A percentile compares a stretch with the other conserved stretches of the same genome.
Evolutionary conservation across 2,888 invertebrate species (phyloP).

Genomic region (Zonitis immaculata): DNA sequence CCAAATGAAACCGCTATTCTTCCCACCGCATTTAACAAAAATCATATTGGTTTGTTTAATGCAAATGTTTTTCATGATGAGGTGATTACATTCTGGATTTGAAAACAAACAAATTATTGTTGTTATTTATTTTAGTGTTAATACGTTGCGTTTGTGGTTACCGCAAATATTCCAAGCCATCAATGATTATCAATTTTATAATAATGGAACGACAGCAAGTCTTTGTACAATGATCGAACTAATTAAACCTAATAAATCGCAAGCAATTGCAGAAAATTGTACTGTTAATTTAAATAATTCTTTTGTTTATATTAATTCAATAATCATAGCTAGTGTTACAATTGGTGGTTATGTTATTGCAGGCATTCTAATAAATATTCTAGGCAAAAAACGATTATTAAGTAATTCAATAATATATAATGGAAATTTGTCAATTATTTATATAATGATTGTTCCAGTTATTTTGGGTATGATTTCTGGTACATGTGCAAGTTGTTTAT

Average conservation of each 20-base stretch:
- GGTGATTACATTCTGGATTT: constrained; percentile 49
- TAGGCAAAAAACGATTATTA: constrained; percentile 54
- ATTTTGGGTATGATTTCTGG: constrained; percentile 14
- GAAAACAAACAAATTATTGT: not conserved
- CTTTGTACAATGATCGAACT: constrained; percentile 53
- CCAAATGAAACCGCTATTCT: constrained; percentile 64
- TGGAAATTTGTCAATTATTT: too few relatives aligned
- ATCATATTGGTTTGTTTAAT: constrained; percentile 60
- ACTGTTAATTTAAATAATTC: constrained; percentile 33
- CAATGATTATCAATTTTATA: constrained; percentile 39
- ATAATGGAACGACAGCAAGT: constrained; percentile 40
- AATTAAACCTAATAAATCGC: constrained; percentile 14
- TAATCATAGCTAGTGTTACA: constrained; percentile 60
- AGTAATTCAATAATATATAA: constrained; percentile 46
- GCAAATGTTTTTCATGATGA: constrained; percentile 62
- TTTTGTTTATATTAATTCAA: constrained; percentile 63
- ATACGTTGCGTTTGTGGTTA: constrained; percentile 80
- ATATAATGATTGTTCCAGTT: constrained; percentile 8
- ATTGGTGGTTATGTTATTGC: constrained; percentile 61
- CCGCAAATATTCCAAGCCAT: constrained; percentile 79
- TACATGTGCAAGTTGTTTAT: constrained; percentile 11
- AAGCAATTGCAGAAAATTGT: constrained; percentile 17
- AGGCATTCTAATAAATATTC: constrained; percentile 50
- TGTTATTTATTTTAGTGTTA: constrained; percentile 51
- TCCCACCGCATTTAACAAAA: constrained; percentile 56